phyloP scores from a whole-genome alignment of 2,888 invertebrate genomes.

The Bibio marci region DNA sequence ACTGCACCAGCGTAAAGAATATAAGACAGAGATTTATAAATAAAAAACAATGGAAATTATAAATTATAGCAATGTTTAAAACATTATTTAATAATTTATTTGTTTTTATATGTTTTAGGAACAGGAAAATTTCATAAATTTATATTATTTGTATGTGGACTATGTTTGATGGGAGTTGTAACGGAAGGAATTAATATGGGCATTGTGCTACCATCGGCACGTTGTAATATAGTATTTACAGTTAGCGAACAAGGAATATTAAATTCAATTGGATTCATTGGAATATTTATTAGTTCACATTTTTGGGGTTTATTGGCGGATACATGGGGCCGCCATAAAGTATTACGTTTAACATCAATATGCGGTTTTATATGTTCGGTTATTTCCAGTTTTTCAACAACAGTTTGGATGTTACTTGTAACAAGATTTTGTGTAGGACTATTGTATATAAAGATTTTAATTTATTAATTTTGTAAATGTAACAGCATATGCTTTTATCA shows the following conservation, averaged over 20 bases:
- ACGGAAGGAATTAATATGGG: slow-evolving; percentile 48
- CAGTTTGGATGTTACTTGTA: slow-evolving; percentile 36
- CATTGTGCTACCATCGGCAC: slow-evolving; percentile 46
- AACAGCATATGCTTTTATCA: neutral
- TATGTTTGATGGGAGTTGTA: slow-evolving; percentile 47
- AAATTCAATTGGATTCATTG: slow-evolving; percentile 46
- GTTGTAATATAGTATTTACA: slow-evolving; percentile 45
- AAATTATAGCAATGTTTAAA: no score
- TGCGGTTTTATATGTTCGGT: slow-evolving; percentile 36
- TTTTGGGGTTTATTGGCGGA: slow-evolving; percentile 69
- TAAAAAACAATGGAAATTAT: slow-evolving; percentile 27
- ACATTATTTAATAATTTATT: no score
- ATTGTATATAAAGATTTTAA: slow-evolving; percentile 16
- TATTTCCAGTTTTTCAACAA: slow-evolving; percentile 40
- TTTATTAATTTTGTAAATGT: neutral
- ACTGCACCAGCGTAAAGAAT: no score
- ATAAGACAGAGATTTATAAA: no score
- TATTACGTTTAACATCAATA: slow-evolving; percentile 34
- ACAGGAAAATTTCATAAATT: slow-evolving; percentile 43
- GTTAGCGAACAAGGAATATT: slow-evolving; percentile 41
- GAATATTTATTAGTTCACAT: slow-evolving; percentile 55
- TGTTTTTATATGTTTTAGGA: slow-evolving; percentile 17
- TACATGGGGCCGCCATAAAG: slow-evolving; percentile 46
- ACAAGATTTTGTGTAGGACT: slow-evolving; percentile 50
- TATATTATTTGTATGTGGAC: slow-evolving; percentile 40